These are phyloP conservation scores for Micronycteris hirsuta DNA, from an alignment of 2,113 vertebrate genomes.

Conservation along the genomic window DNA sequence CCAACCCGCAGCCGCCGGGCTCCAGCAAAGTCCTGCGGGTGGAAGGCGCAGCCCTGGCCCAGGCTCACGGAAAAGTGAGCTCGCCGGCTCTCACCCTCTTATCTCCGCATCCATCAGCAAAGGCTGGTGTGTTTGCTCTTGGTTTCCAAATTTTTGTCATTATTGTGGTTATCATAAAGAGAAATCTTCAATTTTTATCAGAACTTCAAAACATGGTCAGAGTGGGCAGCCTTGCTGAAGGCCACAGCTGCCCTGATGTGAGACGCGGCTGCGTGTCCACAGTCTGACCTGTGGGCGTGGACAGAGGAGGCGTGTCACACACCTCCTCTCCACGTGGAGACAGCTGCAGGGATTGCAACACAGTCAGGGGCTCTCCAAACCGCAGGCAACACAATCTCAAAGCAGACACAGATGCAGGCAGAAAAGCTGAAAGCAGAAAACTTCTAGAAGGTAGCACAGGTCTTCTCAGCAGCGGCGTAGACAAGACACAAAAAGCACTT, in stretches of 20 bases:
- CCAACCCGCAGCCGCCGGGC: fast-evolving
- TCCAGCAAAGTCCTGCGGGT: fast-evolving
- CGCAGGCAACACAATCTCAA: not conserved
- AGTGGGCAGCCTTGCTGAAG: fast-evolving
- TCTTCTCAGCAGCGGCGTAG: fast-evolving
- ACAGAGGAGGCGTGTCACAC: fast-evolving
- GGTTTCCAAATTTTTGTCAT: not conserved
- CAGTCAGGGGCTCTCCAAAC: not conserved
- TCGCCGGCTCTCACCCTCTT: fast-evolving
- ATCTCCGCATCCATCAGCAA: fast-evolving
- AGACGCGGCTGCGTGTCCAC: not conserved
- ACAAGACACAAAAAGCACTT: not conserved
- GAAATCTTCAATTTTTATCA: not conserved
- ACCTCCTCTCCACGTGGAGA: not conserved
- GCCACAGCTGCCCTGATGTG: fast-evolving
- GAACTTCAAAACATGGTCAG: not conserved
- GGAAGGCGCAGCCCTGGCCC: fast-evolving
- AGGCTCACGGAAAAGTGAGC: fast-evolving
- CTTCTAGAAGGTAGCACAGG: not conserved
- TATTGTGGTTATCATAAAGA: not conserved
- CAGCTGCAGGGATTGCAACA: no score
- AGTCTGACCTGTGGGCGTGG: fast-evolving
- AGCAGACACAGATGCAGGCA: fast-evolving
- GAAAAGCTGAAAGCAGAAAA: no score
- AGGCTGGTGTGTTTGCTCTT: no score